Base-by-base conservation (phyloP, 2,797 vertebrate species). In the Sciurus carolinensis region DNA sequence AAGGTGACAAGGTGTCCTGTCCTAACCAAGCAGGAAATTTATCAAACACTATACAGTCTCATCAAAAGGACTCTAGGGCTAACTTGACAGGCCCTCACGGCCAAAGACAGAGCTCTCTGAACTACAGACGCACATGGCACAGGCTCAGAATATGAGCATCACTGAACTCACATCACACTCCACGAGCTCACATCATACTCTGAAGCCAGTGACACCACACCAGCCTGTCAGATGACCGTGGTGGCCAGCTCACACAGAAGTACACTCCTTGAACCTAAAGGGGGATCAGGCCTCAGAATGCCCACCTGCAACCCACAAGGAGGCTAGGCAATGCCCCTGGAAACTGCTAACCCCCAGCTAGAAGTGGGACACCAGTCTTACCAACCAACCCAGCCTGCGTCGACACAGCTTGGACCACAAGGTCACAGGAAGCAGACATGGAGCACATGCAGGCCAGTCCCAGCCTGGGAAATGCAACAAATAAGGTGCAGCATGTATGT, bases 291-390 rank as follows among this genome's bases (percentile, higher is more conserved):
- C 2, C 5, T 11, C n/a, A 11, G 26, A 39, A 7, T 0, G 3
- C 7, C 1, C 0, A 18, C 33, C 67, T 57, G 12, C 36, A 36
- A 26, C 14, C 66, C 54, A 66, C 28, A 9, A 12, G 4, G 39
- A 47, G 20, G 44, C 69, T 2, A 50, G 50, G 9, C 18, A 33
- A 8, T 0, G 10, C 33, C 5, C 7, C 11, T 1, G 5, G 22
- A 3, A 54, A 3, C 20, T 1, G 1, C 84, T 18, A 4, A 20
- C 24, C 54, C 42, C 36, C 18, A 0, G 24, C 0, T 5, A 5
- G 5, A 18, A 50, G 8, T 0, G 1, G 28, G 26, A 83, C 42
- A 9, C 17, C 26, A 30, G 24, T n/a, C 36, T 17, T 18, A 17
- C 33, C 26, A 3, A 20, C 4, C 2, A 4, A 30, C n/a, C 71